Percentiles rank a stretch among this genome's conserved stretches.
These are phyloP conservation scores for Halichoeres trimaculatus DNA, from an alignment of 2,113 vertebrate genomes.

Conservation along the genomic window DNA sequence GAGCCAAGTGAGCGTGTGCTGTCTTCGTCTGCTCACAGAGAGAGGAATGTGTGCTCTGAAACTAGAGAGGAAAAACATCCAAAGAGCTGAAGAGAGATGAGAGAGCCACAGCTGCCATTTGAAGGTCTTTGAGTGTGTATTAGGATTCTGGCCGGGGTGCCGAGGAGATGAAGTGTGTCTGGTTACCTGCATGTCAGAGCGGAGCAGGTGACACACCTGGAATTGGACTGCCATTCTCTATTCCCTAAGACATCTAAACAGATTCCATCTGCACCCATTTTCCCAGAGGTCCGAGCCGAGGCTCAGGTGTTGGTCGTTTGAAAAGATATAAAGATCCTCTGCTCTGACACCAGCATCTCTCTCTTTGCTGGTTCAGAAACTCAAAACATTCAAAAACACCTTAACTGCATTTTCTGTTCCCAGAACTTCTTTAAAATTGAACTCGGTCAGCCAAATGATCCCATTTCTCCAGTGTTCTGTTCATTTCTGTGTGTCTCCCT, in stretches of 20 bases:
- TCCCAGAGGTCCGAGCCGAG: not conserved
- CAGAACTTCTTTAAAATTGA: constrained; percentile 27
- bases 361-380: constrained; percentile 46
- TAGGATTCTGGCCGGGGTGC: constrained; percentile 51
- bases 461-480: constrained; percentile 31
- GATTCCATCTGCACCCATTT: not conserved
- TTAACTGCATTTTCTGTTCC: constrained; percentile 8
- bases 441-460: constrained; percentile 29
- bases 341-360: constrained; percentile 40
- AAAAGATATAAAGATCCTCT: constrained; percentile 24
- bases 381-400: constrained; percentile 44
- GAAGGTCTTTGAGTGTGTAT: constrained; percentile 34
- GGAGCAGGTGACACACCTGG: constrained; percentile 52
- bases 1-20: constrained; percentile 10
- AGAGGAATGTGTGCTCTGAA: not conserved
- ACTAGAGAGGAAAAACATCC: not conserved
- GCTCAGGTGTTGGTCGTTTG: constrained; percentile 23
- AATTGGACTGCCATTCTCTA: constrained; percentile 62
- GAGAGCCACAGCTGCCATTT: constrained; percentile 24
- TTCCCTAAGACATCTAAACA: constrained; percentile 13
- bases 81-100: constrained; percentile 24
- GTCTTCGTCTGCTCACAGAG: constrained; percentile 15
- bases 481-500: not conserved
- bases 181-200: constrained; percentile 28
- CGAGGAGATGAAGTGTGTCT: constrained; percentile 33